Evolutionary conservation across 2,888 invertebrate species (phyloP), one percentile per base, ranked within the genome.

Genomic region (Eristalinus aeneus): DNA sequence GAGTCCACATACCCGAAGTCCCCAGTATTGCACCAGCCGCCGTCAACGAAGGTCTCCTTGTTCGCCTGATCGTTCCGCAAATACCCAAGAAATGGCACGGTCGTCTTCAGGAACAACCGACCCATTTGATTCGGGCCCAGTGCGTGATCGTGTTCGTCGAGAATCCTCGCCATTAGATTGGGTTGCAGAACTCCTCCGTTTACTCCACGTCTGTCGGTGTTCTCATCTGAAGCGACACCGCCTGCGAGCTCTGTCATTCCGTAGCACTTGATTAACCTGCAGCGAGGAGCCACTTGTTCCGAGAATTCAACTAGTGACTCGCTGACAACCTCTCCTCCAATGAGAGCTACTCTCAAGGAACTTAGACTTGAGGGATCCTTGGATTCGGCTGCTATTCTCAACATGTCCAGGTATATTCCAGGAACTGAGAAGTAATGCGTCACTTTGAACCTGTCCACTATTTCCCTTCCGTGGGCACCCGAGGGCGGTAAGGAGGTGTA

Each of bases 211-310:
- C 68, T 73, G 9, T n/a, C 16, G 6, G 88, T 71, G 9, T 65
- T 9, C 31, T 88, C 84, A 75, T 88, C 85, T 16, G 84, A 77
- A n/a, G 83, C 87, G 8, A 89, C 84, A 8, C 68, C 56, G 5
- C 88, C 84, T 4, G 84, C 72, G 10, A 88, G 69, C 54, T 89
- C 89, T 0, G 89, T 87, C 88, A 88, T 88, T 11, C 88, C 88
- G 31, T 88, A 89, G 32, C 87, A 80, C 20, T 78, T 80, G 16
- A 83, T 74, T 2, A 88, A n/a, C 34, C 39, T 72, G 10, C 84
- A 82, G 23, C 85, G 76, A 12, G 77, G 22, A 1, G 79, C 78
- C 63, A 78, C 39, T 39, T 73, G 82, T 3, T 64, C 67, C 1
- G 76, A 65, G 22, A 74, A 74, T 5, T 72, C 80, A 0, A 77